phyloP scores from a whole-genome alignment of 2,888 invertebrate genomes.

The Troilus luridus region DNA sequence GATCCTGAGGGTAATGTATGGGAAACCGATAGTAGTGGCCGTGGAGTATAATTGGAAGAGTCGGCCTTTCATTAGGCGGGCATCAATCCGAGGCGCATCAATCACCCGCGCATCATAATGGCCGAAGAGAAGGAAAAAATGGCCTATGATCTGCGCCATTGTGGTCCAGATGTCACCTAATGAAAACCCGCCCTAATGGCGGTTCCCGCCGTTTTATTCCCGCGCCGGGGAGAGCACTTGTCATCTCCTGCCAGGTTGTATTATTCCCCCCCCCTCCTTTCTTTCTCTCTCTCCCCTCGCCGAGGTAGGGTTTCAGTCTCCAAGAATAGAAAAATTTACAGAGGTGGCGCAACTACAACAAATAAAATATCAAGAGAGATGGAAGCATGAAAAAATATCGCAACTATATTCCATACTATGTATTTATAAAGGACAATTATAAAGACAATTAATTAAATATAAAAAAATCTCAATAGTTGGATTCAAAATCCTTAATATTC shows the following conservation, averaged over 20 bases:
- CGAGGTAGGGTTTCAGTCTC: not conserved
- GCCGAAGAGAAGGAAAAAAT: not conserved
- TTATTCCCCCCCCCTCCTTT: not conserved
- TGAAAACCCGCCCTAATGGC: constrained; percentile 38
- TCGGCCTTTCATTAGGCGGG: constrained; percentile 50
- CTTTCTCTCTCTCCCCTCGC: not conserved
- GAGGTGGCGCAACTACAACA: not conserved
- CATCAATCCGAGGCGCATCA: constrained; percentile 43
- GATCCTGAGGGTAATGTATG: constrained; percentile 24
- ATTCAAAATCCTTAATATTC: no score
- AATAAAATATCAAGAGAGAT: no score
- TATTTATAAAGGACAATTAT: no score
- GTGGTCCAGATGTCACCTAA: constrained; percentile 40
- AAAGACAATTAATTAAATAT: no score
- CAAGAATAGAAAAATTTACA: not conserved
- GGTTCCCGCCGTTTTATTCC: constrained; percentile 32
- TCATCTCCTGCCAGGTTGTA: constrained; percentile 1
- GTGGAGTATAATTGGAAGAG: constrained; percentile 51
- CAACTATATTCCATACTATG: no score
- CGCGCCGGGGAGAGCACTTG: constrained; percentile 27
- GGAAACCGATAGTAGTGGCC: constrained; percentile 48
- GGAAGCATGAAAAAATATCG: no score
- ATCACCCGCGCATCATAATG: constrained; percentile 37
- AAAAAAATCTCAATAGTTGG: no score
- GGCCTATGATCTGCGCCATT: constrained; percentile 28